Conservation (phyloP, 2,797 vertebrate species). For the Buphagus erythrorhynchus region DNA sequence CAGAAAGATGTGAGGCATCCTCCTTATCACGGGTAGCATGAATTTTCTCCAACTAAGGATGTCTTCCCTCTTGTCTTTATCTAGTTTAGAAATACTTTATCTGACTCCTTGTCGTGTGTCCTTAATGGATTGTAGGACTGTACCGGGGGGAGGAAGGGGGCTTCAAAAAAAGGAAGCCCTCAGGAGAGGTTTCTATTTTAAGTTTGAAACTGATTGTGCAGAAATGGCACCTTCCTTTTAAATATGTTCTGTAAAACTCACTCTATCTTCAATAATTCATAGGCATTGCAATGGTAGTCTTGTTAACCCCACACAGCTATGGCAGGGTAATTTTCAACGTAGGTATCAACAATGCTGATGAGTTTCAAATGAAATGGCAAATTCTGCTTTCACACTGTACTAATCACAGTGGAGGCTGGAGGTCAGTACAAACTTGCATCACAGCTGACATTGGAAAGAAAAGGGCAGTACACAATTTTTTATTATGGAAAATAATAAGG, state of each 20-base stretch:
- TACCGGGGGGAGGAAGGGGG: not conserved
- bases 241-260: not conserved
- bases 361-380: not conserved
- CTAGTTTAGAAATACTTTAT: constrained; percentile 18
- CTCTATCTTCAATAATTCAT: not conserved
- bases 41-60: not conserved
- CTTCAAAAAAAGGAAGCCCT: not conserved
- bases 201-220: not conserved
- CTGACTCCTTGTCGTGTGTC: not conserved
- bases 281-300: not conserved
- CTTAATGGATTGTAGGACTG: not conserved
- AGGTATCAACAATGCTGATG: not conserved
- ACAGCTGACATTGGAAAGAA: not conserved
- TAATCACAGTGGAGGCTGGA: not conserved
- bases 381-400: not conserved
- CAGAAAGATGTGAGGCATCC: not conserved
- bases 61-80: constrained; percentile 12
- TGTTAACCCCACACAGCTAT: not conserved
- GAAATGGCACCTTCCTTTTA: constrained; percentile 2
- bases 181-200: constrained; percentile 8
- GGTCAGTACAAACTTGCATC: not conserved
- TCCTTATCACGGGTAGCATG: not conserved
- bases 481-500: not conserved
- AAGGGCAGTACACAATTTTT: not conserved
- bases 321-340: not conserved